These are phyloP conservation scores for Crocuta crocuta DNA, from an alignment of 2,113 vertebrate genomes.

Conservation along the genomic window DNA sequence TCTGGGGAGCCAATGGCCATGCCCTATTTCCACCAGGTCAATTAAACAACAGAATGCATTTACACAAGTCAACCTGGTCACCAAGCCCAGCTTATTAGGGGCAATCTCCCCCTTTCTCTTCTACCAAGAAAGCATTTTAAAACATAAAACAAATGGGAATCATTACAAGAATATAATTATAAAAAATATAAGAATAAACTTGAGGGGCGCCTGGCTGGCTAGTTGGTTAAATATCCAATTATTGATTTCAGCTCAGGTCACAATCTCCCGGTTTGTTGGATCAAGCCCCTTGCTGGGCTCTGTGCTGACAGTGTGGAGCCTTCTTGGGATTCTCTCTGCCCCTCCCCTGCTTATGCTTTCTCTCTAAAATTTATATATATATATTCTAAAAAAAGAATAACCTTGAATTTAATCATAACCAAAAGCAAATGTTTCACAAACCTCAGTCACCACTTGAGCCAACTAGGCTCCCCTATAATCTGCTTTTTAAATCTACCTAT, in stretches of 20 bases:
- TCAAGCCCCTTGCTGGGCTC: no score
- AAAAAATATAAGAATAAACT: background rate
- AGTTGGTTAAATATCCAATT: no score
- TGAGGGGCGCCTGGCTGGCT: no score
- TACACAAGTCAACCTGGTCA: background rate
- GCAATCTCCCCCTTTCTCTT: background rate
- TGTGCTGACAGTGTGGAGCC: no score
- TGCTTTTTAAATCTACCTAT: background rate
- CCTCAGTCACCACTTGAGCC: background rate
- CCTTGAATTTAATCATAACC: background rate
- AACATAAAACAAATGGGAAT: background rate
- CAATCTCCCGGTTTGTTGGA: no score
- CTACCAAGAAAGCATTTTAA: background rate
- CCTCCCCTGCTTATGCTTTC: no score
- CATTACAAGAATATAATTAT: background rate
- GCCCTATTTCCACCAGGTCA: background rate
- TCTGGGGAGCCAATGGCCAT: background rate
- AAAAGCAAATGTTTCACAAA: slow-evolving; percentile 15
- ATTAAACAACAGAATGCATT: background rate
- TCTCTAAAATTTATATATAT: no score
- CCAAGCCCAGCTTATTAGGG: background rate
- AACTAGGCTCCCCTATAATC: background rate
- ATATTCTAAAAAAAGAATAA: background rate
- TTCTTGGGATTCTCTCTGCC: no score
- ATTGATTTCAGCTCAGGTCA: no score